Evolutionary conservation across 2,888 invertebrate species (phyloP).

Genomic region (Leptinotarsa juncta): DNA sequence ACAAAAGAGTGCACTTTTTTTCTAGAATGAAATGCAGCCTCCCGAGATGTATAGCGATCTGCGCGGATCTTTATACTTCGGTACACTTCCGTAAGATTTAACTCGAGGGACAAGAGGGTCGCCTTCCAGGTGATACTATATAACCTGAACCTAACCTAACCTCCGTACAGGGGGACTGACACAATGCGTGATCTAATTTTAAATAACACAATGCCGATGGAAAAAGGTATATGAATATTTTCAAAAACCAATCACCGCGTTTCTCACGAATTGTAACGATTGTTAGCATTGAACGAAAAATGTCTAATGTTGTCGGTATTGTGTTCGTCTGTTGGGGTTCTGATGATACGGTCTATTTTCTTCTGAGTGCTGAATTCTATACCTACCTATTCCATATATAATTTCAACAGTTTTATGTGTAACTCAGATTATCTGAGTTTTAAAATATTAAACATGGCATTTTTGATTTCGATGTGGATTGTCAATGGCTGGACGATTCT

Average conservation of each 20-base stretch:
- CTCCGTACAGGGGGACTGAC: slow-evolving; percentile 53
- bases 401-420: too few species aligned
- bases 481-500: too few species aligned
- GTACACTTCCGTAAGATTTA: slow-evolving; percentile 44
- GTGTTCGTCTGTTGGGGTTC: slow-evolving; percentile 24
- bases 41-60: slow-evolving; percentile 37
- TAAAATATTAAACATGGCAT: too few species aligned
- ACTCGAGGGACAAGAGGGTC: slow-evolving; percentile 30
- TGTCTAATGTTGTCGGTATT: slow-evolving; percentile 12
- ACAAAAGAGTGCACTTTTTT: slow-evolving; percentile 53
- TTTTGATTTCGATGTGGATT: too few species aligned
- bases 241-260: slow-evolving; percentile 52
- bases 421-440: too few species aligned
- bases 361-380: neutral
- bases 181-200: slow-evolving; percentile 65
- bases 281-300: slow-evolving; percentile 19
- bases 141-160: slow-evolving; percentile 58
- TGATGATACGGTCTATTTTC: neutral
- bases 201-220: slow-evolving; percentile 59
- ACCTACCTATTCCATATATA: too few species aligned
- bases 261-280: slow-evolving; percentile 47
- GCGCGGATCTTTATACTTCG: slow-evolving; percentile 31
- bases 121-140: slow-evolving; percentile 57
- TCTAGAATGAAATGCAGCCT: slow-evolving; percentile 40
- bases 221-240: slow-evolving; percentile 59